These are phyloP conservation scores for Priocnemis perturbator DNA, from an alignment of 2,888 invertebrate species.

Conservation along the genomic window DNA sequence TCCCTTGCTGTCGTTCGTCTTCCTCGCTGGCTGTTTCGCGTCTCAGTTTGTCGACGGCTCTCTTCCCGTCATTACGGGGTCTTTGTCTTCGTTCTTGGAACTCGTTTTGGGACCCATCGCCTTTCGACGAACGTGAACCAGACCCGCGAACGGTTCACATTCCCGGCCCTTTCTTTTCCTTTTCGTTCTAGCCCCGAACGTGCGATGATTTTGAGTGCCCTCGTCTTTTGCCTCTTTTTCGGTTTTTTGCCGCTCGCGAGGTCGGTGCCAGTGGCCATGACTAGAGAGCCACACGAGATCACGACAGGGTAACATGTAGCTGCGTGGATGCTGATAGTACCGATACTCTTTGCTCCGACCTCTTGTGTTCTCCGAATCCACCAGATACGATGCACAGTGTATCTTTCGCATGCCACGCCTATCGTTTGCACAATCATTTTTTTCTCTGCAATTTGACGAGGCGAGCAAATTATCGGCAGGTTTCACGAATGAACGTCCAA, in stretches of 20 bases:
- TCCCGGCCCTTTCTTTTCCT: slow-evolving; percentile 1
- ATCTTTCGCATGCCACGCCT: too few relatives aligned
- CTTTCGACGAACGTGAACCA: slow-evolving; percentile 28
- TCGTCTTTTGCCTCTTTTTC: slow-evolving; percentile 15
- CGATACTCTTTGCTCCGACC: too few relatives aligned
- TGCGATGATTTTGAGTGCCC: slow-evolving; percentile 1
- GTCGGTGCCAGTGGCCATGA: too few relatives aligned
- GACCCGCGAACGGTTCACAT: slow-evolving; percentile 37
- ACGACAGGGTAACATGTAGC: too few relatives aligned
- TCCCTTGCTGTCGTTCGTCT: not conserved
- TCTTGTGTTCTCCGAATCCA: too few relatives aligned
- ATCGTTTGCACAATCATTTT: too few relatives aligned
- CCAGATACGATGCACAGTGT: too few relatives aligned
- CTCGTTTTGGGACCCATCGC: slow-evolving; percentile 46
- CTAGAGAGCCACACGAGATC: too few relatives aligned
- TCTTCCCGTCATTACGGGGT: slow-evolving; percentile 31
- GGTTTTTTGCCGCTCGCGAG: not conserved
- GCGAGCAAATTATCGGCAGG: too few relatives aligned
- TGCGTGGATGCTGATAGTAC: too few relatives aligned
- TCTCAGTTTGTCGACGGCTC: not conserved
- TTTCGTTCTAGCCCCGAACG: slow-evolving; percentile 4
- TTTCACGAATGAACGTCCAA: too few relatives aligned
- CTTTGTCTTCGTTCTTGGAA: slow-evolving; percentile 55
- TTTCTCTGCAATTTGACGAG: too few relatives aligned
- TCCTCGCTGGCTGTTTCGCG: not conserved